A percentile compares a stretch with the other conserved stretches of the same genome.
phyloP scores from a whole-genome alignment of 2,888 invertebrate species.

The Megamerina dolium region DNA sequence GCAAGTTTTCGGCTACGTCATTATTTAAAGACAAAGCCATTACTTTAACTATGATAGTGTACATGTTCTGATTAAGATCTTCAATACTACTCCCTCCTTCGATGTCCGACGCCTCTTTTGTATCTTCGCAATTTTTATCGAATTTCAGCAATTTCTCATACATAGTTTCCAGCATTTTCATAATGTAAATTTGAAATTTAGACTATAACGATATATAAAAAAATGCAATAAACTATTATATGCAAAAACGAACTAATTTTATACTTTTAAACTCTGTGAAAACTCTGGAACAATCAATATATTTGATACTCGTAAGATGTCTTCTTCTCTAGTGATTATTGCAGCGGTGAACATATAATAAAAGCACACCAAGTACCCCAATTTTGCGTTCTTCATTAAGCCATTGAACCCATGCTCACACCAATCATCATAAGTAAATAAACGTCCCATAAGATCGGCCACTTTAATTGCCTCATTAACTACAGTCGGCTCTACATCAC shows the following conservation, averaged over 20 bases:
- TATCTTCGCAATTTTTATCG: neutral
- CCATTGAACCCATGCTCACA: constrained; percentile 39
- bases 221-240: neutral
- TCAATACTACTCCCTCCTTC: constrained; percentile 16
- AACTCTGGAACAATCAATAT: constrained; percentile 34
- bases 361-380: constrained; percentile 43
- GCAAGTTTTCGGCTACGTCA: constrained; percentile 17
- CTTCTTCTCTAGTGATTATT: constrained; percentile 25
- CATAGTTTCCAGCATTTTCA: constrained; percentile 32
- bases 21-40: constrained; percentile 35
- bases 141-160: constrained; percentile 22
- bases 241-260: neutral
- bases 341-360: constrained; percentile 37
- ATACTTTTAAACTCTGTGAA: constrained; percentile 33
- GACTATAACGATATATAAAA: constrained; percentile 19
- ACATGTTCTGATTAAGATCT: constrained; percentile 27
- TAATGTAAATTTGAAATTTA: constrained; percentile 35
- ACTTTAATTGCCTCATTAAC: constrained; percentile 40
- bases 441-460: constrained; percentile 42
- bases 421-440: constrained; percentile 43
- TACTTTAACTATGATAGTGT: constrained; percentile 39
- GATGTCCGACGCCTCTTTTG: constrained; percentile 2
- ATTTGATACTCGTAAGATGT: constrained; percentile 31
- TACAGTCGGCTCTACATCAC: constrained; percentile 34
- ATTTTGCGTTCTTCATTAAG: constrained; percentile 33